Conservation (phyloP, 2,113 vertebrate species). For the Aspidoscelis tigris region DNA sequence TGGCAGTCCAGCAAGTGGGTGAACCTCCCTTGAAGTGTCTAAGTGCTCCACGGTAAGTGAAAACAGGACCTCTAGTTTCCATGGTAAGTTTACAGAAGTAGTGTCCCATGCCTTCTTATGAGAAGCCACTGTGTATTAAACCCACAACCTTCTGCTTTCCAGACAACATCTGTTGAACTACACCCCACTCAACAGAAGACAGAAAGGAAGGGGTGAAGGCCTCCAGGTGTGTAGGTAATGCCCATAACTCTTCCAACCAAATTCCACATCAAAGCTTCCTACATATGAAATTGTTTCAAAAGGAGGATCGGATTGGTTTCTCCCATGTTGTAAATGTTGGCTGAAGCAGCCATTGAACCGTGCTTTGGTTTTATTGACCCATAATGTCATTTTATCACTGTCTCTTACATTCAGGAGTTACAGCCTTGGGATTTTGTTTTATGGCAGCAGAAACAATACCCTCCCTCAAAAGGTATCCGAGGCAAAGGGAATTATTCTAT, state of each 20-base stretch:
- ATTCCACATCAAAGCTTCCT: not conserved
- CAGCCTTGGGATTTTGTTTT: slow-evolving; percentile 34
- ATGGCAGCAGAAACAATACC: slow-evolving; percentile 17
- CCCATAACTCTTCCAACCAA: not conserved
- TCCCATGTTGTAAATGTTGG: not conserved
- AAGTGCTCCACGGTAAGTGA: too few species aligned
- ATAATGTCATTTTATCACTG: slow-evolving; percentile 31
- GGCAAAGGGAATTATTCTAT: slow-evolving; percentile 34
- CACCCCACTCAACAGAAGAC: not conserved
- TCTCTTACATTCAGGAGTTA: slow-evolving; percentile 32
- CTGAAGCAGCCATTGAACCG: slow-evolving; percentile 31
- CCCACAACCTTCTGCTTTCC: too few species aligned
- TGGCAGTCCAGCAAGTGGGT: too few species aligned
- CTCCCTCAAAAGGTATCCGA: slow-evolving; percentile 22
- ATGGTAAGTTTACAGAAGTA: too few species aligned
- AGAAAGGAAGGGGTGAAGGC: not conserved
- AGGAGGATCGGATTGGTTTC: not conserved
- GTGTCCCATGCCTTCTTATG: too few species aligned
- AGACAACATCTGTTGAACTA: too few species aligned
- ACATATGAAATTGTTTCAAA: not conserved
- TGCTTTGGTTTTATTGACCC: slow-evolving; percentile 45
- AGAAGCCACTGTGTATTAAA: too few species aligned
- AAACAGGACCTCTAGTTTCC: too few species aligned
- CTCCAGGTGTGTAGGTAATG: too few species aligned
- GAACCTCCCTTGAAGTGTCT: too few species aligned